Evolutionary conservation across 1,140 invertebrate species (phyloP), one percentile per base, ranked within the genome.

Genomic region (Pseudomyrmex pallidus): DNA sequence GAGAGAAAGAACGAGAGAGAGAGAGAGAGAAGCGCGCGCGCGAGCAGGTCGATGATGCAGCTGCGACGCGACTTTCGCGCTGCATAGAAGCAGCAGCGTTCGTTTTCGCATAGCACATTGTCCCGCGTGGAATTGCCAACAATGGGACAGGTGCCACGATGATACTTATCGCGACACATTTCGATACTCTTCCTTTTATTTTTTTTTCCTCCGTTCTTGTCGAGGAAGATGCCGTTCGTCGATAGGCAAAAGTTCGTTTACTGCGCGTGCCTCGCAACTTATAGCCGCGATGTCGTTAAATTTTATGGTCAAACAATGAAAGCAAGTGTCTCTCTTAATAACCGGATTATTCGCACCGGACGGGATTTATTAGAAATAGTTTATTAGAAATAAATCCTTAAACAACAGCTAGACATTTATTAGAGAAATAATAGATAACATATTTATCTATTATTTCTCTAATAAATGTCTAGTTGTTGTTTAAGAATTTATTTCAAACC

Each of bases 101-200:
- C n/a, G n/a, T n/a, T n/a, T n/a, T n/a, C 76, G 63, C 63, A 20
- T 78, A 78, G 35, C 74, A 77, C n/a, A 66, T 77, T 35, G 68
- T 73, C 59, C 72, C 57, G 35, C 57, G 62, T 25, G 67, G 77
- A 83, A 86, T 88, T 86, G 52, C 35, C 57, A 62, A 89, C 84
- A 88, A 88, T 88, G 74, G 86, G 74, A 76, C 87, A 89, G 87
- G 87, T 89, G 87, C 66, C 83, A 20, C 77, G 56, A 64, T 62
- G 82, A 83, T 84, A 67, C 56, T 78, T 59, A 78, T 78, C 64
- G 52, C 44, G 52, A 57, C 5, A 8, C 44, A 68, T 48, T 48
- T 68, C 52, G 56, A 62, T 74, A 61, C 48, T 46, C 48, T 35
- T n/a, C n/a, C 48, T 78, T 67, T 46, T n/a, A 4, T 20, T 15